A percentile compares a stretch with the other conserved stretches of the same genome.
phyloP scores from a whole-genome alignment of 1,140 invertebrate genomes.

The Vanessa tameamea region DNA sequence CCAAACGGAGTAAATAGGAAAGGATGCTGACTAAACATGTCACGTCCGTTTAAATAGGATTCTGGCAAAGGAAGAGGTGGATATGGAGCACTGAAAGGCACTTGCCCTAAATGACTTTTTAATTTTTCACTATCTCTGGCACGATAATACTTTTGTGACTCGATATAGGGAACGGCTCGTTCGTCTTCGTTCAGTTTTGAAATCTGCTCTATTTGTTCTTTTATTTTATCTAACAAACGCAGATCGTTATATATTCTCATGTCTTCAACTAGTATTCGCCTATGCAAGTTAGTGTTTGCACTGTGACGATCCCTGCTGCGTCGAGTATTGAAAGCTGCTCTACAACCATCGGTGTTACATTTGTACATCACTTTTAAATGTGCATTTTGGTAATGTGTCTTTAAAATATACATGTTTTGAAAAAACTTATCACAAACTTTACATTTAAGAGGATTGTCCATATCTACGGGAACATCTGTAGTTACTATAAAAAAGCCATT shows the following conservation, averaged over 20 bases:
- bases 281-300: constrained; percentile 94
- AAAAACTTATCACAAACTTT: constrained; percentile 96
- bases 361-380: constrained; percentile 98
- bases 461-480: constrained; percentile 90
- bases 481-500: constrained; percentile 87
- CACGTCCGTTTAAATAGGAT: constrained; percentile 69
- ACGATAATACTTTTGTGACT: constrained; percentile 71
- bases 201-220: constrained; percentile 86
- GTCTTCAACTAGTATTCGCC: constrained; percentile 88
- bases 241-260: constrained; percentile 62
- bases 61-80: constrained; percentile 72
- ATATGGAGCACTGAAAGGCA: constrained; percentile 61
- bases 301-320: constrained; percentile 95
- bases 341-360: constrained; percentile 97
- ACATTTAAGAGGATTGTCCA: constrained; percentile 91
- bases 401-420: constrained; percentile 96
- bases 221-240: constrained; percentile 75
- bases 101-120: constrained; percentile 58
- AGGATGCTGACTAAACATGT: constrained; percentile 71
- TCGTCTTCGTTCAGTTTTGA: constrained; percentile 87
- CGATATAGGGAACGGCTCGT: constrained; percentile 79
- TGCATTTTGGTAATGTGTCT: constrained; percentile 97
- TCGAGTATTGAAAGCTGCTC: constrained; percentile 97
- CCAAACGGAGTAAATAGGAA: constrained; percentile 78
- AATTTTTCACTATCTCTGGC: constrained; percentile 65